Percentiles rank a stretch among this genome's conserved stretches.
phyloP scores from a whole-genome alignment of 1,140 invertebrate genomes.

The Drosophila teissieri region DNA sequence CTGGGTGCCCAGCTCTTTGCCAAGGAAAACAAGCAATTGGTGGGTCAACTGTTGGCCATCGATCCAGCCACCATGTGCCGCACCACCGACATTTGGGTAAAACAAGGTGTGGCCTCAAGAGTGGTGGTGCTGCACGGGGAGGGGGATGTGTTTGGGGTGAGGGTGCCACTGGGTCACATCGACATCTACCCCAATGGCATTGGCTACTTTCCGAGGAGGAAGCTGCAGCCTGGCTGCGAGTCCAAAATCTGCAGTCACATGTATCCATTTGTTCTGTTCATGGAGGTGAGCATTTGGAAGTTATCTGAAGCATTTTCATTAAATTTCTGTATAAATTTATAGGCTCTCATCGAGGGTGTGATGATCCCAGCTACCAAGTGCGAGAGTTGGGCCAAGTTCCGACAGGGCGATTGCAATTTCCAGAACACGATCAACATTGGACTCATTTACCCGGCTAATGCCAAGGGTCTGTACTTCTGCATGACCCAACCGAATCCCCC shows the following conservation, averaged over 20 bases:
- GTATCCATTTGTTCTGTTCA: slow-evolving; percentile 78
- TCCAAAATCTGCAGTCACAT: slow-evolving; percentile 78
- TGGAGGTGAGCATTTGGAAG: slow-evolving; percentile 44
- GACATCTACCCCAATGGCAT: slow-evolving; percentile 83
- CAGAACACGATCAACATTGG: slow-evolving; percentile 72
- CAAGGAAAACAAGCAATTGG: slow-evolving; percentile 47
- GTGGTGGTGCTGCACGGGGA: slow-evolving; percentile 76
- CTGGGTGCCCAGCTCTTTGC: slow-evolving; percentile 64
- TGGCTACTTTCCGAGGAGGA: slow-evolving; percentile 69
- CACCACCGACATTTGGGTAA: slow-evolving; percentile 65
- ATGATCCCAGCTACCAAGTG: slow-evolving; percentile 80
- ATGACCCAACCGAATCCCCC: slow-evolving; percentile 75
- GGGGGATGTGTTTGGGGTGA: slow-evolving; percentile 72
- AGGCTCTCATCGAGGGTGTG: slow-evolving; percentile 72
- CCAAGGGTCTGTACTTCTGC: slow-evolving; percentile 74
- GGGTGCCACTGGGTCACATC: slow-evolving; percentile 67
- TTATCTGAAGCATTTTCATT: rapidly evolving
- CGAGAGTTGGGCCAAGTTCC: slow-evolving; percentile 75
- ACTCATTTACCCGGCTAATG: slow-evolving; percentile 61
- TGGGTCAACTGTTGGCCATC: slow-evolving; percentile 71
- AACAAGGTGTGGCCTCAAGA: slow-evolving; percentile 47
- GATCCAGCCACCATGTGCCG: slow-evolving; percentile 81
- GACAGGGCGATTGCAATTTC: slow-evolving; percentile 70
- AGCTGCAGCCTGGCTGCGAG: slow-evolving; percentile 73
- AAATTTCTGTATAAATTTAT: no score